Evolutionary conservation across 2,113 vertebrate genomes (phyloP), one percentile per base, ranked within the genome.

Genomic region (Numida meleagris): DNA sequence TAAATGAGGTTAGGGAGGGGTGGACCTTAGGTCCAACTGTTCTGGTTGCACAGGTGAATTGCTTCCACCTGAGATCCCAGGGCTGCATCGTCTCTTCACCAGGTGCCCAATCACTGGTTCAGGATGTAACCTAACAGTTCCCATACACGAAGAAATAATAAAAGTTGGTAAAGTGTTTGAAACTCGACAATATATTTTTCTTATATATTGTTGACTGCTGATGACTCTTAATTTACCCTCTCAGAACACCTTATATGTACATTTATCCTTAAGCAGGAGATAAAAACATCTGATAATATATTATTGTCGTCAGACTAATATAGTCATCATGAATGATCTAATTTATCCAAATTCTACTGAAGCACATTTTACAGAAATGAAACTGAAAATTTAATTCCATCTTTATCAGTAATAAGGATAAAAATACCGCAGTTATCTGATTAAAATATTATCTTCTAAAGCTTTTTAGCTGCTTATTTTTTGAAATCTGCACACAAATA

Each of bases 351-450:
- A 7, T 46, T 66, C 12, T 82, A 61, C 15, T 31, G 43, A 83
- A 86, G 48, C 27, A 58, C 7, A 9, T 68, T 51, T 79, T 4
- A 5, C 29, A 46, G 15, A 36, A 85, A 33, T 50, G 75, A 19
- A 73, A 78, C 15, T 29, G 42, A 89, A 93, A 58, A 25, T n/a
- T 90, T 77, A 77, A 83, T 57, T 27, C 46, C 72, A 67, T 45
- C 7, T 81, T 80, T 77, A n/a, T 40, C 15, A 48, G 18, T 48
- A 4, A 10, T 76, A 68, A 67, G 33, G 9, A 55, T 34, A 45
- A 53, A 86, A 72, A 63, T 61, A 2, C 6, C 18, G 80, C 72
- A 70, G 16, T 7, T 43, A 18, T 50, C 43, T 48, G 24, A 68
- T 9, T 53, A 55, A 88, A 82, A 82, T 14, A 29, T 4, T 50